Conservation (phyloP, 2,888 invertebrate species). For the Netelia fuscicornis region DNA sequence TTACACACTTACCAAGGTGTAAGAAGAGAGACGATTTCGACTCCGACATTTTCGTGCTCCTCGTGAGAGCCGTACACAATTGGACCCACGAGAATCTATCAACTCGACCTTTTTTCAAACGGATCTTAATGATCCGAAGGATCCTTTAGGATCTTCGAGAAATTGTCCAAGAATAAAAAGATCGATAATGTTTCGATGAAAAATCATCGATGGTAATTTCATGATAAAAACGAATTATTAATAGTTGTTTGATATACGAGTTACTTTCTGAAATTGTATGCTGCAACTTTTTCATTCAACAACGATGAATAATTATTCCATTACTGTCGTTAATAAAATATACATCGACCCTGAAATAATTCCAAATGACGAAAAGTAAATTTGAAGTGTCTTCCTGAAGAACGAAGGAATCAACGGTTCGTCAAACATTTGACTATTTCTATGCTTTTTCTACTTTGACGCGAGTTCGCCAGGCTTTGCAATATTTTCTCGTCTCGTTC, state of each 20-base stretch:
- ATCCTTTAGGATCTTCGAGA: slow-evolving; percentile 2
- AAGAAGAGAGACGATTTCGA: slow-evolving; percentile 32
- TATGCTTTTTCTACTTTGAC: slow-evolving; percentile 43
- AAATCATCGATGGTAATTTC: slow-evolving; percentile 32
- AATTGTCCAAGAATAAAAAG: background rate
- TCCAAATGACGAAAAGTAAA: too few species aligned
- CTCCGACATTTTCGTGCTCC: slow-evolving; percentile 1
- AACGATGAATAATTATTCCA: too few species aligned
- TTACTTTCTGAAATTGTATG: too few species aligned
- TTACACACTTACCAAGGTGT: slow-evolving; percentile 12
- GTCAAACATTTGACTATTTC: background rate
- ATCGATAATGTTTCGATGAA: background rate
- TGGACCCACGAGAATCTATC: slow-evolving; percentile 51
- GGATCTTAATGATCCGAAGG: slow-evolving; percentile 17
- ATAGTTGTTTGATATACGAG: slow-evolving; percentile 12
- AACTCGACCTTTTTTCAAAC: slow-evolving; percentile 42
- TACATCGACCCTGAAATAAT: too few species aligned
- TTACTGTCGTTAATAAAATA: too few species aligned
- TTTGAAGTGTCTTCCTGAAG: too few species aligned
- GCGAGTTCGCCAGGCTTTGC: slow-evolving; percentile 43
- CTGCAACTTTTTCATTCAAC: too few species aligned
- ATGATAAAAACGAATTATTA: slow-evolving; percentile 27
- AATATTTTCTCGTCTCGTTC: slow-evolving; percentile 37
- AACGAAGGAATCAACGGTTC: too few species aligned
- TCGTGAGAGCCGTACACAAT: slow-evolving; percentile 41